Percentiles rank a stretch among this genome's conserved stretches.
These are phyloP conservation scores for Poecile montanus DNA, from an alignment of 2,797 vertebrate species.

Conservation along the genomic window DNA sequence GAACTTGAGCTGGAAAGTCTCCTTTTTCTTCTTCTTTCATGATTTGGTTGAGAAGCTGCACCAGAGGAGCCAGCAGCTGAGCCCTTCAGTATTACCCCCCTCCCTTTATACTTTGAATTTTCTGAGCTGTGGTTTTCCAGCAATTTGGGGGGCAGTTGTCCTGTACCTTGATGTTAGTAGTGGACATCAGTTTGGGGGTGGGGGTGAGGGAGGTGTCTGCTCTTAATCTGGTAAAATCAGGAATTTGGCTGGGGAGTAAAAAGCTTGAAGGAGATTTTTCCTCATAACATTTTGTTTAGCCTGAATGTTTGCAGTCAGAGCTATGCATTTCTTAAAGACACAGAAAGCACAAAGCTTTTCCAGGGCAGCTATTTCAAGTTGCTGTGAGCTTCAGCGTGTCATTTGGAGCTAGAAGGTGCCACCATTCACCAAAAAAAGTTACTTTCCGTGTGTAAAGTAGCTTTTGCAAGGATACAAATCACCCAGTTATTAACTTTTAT, in stretches of 20 bases:
- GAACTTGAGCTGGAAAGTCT: constrained; percentile 44
- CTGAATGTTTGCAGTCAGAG: not conserved
- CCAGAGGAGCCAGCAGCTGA: not conserved
- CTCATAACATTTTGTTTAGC: not conserved
- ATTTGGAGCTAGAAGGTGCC: not conserved
- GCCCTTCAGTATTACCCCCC: not conserved
- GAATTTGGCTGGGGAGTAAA: not conserved
- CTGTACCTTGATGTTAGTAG: not conserved
- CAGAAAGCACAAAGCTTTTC: not conserved
- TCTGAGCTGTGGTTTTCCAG: not conserved
- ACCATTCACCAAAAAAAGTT: not conserved
- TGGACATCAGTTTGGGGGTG: not conserved
- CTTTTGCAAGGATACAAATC: not conserved
- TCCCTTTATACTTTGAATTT: not conserved
- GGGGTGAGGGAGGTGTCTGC: not conserved
- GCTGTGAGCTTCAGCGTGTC: not conserved
- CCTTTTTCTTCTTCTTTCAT: constrained; percentile 9
- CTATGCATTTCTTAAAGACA: not conserved
- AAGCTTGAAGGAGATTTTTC: not conserved
- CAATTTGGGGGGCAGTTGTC: not conserved
- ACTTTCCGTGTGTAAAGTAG: not conserved
- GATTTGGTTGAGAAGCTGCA: constrained; percentile 20
- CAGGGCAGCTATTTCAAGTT: not conserved
- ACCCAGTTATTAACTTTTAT: not conserved
- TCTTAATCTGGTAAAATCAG: not conserved